These are phyloP conservation scores for Sussaba pulchella DNA, from an alignment of 2,888 invertebrate species.

Conservation along the genomic window DNA sequence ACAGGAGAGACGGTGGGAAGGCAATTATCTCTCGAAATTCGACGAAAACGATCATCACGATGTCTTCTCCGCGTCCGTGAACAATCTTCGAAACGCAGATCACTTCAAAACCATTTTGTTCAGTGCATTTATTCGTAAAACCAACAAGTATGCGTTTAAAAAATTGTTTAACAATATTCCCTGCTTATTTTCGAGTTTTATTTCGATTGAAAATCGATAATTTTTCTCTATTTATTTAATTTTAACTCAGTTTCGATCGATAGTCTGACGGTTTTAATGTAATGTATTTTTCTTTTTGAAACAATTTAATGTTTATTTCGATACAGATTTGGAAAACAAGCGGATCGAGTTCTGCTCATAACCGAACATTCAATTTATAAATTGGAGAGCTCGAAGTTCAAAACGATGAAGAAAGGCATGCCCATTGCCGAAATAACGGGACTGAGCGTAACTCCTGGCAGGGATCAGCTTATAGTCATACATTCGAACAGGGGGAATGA, in stretches of 20 bases:
- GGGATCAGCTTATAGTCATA: conserved; percentile 94
- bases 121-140: conserved; percentile 81
- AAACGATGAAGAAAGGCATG: conserved; percentile 94
- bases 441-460: conserved; percentile 93
- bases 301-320: neutral
- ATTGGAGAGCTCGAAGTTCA: conserved; percentile 94
- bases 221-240: too few species aligned
- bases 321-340: conserved; percentile 89
- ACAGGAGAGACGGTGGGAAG: conserved; percentile 91
- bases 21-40: conserved; percentile 91
- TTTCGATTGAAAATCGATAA: too few species aligned
- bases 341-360: conserved; percentile 94
- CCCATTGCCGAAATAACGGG: conserved; percentile 93
- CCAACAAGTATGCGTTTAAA: conserved; percentile 78
- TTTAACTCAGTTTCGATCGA: too few species aligned
- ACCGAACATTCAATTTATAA: conserved; percentile 95
- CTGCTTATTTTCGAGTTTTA: too few species aligned
- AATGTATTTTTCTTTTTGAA: neutral
- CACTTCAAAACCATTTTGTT: conserved; percentile 86
- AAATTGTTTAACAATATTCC: too few species aligned
- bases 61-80: conserved; percentile 88
- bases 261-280: too few species aligned
- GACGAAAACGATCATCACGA: conserved; percentile 89
- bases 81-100: conserved; percentile 89
- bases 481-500: conserved; percentile 96